Evolutionary conservation across 2,888 invertebrate species (phyloP), one percentile per base, ranked within the genome.

Genomic region (Agonopterix heracliana): DNA sequence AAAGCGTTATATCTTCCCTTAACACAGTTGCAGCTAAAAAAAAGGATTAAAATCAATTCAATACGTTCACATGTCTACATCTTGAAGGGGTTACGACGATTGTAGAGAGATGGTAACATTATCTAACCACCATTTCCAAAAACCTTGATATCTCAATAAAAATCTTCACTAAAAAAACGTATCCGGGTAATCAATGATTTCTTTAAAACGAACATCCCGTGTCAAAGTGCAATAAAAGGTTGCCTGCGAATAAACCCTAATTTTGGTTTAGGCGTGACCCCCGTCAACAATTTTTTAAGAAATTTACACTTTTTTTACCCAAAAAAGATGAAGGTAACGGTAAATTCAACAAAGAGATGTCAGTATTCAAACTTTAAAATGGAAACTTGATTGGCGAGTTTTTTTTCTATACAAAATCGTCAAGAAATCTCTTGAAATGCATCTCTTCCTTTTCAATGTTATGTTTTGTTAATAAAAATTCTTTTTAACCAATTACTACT

Each of bases 171-270:
- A 54, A 66, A 78, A 26, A 68, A 71, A 71, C 62, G 54, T 60
- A 79, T 80, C 74, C 61, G 79, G 83, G 82, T 81, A 83, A 85
- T 85, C 81, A 80, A 79, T 61, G 72, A 67, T 64, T 74, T 77
- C 74, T 70, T 70, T 73, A 62, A 57, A 49, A 59, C 64, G 73
- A 68, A 58, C 74, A 79, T 79, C 74, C 73, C 78, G 74, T 88
- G 87, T 87, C 87, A 87, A 81, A 87, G 86, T 81, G 84, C 87
- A 82, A 76, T 77, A 70, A 82, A 81, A 84, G 84, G 81, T 86
- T 80, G 78, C 75, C 66, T 69, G 60, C 70, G 67, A 79, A 77
- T 75, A 85, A 81, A 77, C 81, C 82, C 81, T 85, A 85, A 87
- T 85, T 86, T 86, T 60, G 80, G 81, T 80, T 74, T 59, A 71